Base-by-base conservation (phyloP, 2,888 invertebrate genomes). In the Celastrina argiolus region DNA sequence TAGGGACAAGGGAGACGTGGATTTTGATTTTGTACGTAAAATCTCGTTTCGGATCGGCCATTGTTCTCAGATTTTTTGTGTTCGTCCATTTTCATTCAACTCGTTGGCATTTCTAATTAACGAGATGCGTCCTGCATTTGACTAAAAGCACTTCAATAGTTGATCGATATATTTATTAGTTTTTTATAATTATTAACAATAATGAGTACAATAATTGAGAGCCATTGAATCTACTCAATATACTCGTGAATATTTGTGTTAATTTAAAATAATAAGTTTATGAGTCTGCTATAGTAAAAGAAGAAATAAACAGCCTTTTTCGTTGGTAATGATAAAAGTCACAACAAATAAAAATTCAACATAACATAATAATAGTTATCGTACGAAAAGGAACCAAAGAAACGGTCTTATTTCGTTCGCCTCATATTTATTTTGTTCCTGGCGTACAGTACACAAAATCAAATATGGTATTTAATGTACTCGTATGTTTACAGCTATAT, bases 1-100 rank as follows among this genome's bases (percentile, higher is more conserved):
- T 78, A 77, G 75, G 76, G 68, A 69, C 66, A 26, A 42, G 76
- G 71, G 71, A 71, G 69, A 12, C 68, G 73, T 68, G 74, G 77
- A 83, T 87, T 85, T 87, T 86, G 69, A 72, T 73, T 75, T 83
- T 77, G 74, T 76, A 78, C 75, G 75, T 78, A 81, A 81, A 81
- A 74, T 80, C 79, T 76, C 76, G 74, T 80, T 82, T 83, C 81
- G 78, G 78, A 80, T 79, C 78, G 76, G 76, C 78, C 80, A 81
- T 81, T 82, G 78, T 80, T 77, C 75, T 45, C 56, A 67, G 59
- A 64, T 64, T 56, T 34, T 39, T 64, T 61, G 64, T 65, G 51
- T 56, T 65, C n/a, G n/a, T 56, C 34, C 64, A 56, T 31, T 69
- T 70, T 68, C 63, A 41, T 65, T 65, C 34, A 18, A 34, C n/a